These are phyloP conservation scores for Pseudomugil gertrudae DNA, from an alignment of 2,797 vertebrate genomes.

Conservation along the genomic window DNA sequence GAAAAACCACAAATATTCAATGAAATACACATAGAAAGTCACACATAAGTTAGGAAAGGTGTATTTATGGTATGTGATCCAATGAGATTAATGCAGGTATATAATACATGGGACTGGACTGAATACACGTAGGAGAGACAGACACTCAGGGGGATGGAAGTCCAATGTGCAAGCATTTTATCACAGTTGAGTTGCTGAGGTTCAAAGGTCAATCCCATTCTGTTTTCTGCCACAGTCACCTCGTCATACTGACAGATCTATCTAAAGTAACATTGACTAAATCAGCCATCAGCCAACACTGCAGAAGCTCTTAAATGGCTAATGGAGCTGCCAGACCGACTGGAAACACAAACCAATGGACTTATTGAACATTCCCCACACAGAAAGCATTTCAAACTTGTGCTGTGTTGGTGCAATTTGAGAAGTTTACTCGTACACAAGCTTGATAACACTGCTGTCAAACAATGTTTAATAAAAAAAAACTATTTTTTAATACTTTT, in stretches of 20 bases:
- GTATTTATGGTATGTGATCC: constrained; percentile 81
- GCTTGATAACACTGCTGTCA: not conserved
- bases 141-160: constrained; percentile 56
- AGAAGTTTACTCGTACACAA: not conserved
- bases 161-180: constrained; percentile 73
- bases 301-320: constrained; percentile 68
- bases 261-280: constrained; percentile 70
- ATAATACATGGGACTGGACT: constrained; percentile 68
- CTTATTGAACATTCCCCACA: constrained; percentile 64
- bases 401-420: not conserved
- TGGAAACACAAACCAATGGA: constrained; percentile 68
- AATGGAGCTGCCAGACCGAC: constrained; percentile 64
- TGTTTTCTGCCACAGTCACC: constrained; percentile 69
- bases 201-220: constrained; percentile 73
- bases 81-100: constrained; percentile 77
- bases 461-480: not conserved
- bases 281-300: constrained; percentile 70
- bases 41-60: constrained; percentile 54
- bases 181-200: constrained; percentile 70
- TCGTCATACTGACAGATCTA: constrained; percentile 70
- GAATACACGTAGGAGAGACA: constrained; percentile 6
- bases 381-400: constrained; percentile 47
- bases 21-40: constrained; percentile 34
- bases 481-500: not conserved
- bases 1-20: constrained; percentile 57